Evolutionary conservation across 2,113 vertebrate genomes (phyloP).

Genomic region (Opisthocomus hoazin): DNA sequence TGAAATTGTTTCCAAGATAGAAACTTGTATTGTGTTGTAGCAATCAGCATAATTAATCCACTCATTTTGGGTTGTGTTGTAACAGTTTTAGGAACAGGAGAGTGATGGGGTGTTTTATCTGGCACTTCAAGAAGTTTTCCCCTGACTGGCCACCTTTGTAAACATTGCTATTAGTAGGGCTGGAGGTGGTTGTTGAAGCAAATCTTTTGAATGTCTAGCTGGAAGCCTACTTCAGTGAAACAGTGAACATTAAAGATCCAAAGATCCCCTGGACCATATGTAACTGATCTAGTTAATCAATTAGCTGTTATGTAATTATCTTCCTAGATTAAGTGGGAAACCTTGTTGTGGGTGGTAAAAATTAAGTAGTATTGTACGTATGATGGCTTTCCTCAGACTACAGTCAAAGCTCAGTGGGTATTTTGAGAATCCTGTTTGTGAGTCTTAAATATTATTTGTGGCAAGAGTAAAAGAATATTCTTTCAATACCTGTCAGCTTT

Average conservation of each 20-base stretch:
- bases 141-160: neutral
- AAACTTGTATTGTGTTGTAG: neutral
- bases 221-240: neutral
- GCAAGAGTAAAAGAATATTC: neutral
- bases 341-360: neutral
- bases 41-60: neutral
- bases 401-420: neutral
- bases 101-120: neutral
- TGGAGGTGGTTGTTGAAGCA: accelerated
- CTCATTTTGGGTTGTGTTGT: neutral
- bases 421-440: neutral
- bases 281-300: neutral
- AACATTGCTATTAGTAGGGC: neutral
- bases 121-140: neutral
- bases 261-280: neutral
- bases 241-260: neutral
- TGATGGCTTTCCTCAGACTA: neutral
- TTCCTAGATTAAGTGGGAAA: neutral
- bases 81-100: neutral
- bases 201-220: neutral
- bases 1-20: neutral
- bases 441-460: neutral
- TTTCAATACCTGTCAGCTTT: neutral
- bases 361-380: neutral
- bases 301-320: neutral